Conservation (phyloP, 2,888 invertebrate species). For the Sicus ferrugineus region DNA sequence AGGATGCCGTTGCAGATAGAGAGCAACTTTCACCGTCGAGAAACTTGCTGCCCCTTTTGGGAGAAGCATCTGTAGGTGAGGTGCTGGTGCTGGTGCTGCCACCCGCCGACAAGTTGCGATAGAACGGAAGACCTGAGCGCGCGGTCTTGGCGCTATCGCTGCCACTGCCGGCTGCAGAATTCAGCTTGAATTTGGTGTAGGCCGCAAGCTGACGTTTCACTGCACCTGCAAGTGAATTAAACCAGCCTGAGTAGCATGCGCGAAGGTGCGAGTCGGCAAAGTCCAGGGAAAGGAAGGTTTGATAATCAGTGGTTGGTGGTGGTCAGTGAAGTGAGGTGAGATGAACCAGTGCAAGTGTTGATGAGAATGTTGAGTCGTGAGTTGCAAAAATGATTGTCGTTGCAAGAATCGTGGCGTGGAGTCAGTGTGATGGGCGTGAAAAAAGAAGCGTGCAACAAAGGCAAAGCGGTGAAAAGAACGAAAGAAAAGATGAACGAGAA, state of each 20-base stretch:
- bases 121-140: conserved; percentile 45
- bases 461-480: conserved; percentile 9
- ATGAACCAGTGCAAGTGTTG: conserved; percentile 23
- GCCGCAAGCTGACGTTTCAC: conserved; percentile 83
- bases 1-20: conserved; percentile 42
- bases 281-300: conserved; percentile 5
- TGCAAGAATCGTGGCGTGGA: conserved; percentile 11
- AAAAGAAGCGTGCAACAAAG: conserved; percentile 12
- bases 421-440: conserved; percentile 3
- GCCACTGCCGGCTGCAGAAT: conserved; percentile 46
- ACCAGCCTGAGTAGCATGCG: conserved; percentile 66
- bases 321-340: conserved; percentile 17
- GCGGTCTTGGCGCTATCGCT: conserved; percentile 5
- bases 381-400: background rate
- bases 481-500: background rate
- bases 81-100: conserved; percentile 54
- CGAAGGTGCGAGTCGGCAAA: conserved; percentile 29
- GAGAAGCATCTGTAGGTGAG: conserved; percentile 52
- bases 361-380: conserved; percentile 20
- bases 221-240: conserved; percentile 74
- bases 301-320: background rate
- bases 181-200: conserved; percentile 81
- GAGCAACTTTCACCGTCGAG: conserved; percentile 37
- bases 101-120: conserved; percentile 55
- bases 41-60: conserved; percentile 5